Percentiles rank a stretch among this genome's conserved stretches.
These are phyloP conservation scores for Crypturellus undulatus DNA, from an alignment of 2,113 vertebrate species.

Conservation along the genomic window DNA sequence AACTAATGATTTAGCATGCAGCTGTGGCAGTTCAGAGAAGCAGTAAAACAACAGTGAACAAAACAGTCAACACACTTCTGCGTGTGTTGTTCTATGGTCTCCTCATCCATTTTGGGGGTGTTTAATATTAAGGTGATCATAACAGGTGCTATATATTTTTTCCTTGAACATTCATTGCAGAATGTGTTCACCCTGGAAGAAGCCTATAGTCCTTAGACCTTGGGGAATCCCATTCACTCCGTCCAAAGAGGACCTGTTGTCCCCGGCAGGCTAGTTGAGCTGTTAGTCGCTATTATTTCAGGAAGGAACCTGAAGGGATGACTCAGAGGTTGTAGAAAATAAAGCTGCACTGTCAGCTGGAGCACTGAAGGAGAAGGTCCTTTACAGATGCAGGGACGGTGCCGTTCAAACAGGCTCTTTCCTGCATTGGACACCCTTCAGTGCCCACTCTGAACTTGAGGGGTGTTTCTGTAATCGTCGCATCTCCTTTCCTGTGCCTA, in stretches of 20 bases:
- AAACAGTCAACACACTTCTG: not conserved
- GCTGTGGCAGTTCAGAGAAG: not conserved
- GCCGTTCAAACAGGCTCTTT: not conserved
- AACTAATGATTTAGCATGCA: not conserved
- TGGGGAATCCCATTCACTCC: not conserved
- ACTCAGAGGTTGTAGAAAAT: not conserved
- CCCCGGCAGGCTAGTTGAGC: not conserved
- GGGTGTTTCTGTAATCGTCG: not conserved
- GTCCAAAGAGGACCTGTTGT: not conserved
- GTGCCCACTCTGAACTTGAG: not conserved
- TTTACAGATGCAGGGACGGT: not conserved
- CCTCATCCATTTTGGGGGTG: not conserved
- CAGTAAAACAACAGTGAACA: not conserved
- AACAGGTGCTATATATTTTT: not conserved
- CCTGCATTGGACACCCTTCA: accelerated
- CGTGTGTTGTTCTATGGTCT: not conserved
- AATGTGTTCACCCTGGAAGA: not conserved
- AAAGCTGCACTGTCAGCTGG: not conserved
- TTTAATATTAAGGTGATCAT: not conserved
- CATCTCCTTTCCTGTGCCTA: not conserved
- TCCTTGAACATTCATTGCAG: not conserved
- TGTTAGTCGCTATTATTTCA: constrained; percentile 15
- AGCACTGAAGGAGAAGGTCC: not conserved
- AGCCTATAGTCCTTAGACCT: not conserved
- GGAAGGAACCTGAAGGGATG: not conserved